Conservation (phyloP, 2,888 invertebrate species). For the Ennomos erosarius region DNA sequence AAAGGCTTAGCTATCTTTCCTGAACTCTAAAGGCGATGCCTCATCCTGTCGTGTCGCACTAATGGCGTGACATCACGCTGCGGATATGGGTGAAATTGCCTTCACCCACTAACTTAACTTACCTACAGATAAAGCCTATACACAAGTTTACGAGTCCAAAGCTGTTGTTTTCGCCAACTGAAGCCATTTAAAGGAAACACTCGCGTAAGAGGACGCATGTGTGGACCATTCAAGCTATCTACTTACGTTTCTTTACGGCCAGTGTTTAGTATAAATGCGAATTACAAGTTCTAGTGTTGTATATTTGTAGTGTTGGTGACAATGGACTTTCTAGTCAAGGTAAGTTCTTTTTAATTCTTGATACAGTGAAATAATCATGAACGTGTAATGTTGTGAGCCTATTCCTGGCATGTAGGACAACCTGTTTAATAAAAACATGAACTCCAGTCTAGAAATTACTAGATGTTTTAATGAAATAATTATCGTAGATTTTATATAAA, state of each 20-base stretch:
- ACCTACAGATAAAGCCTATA: slow-evolving; percentile 28
- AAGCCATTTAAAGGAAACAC: slow-evolving; percentile 68
- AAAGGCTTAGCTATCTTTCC: slow-evolving; percentile 7
- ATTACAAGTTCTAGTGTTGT: slow-evolving; percentile 23
- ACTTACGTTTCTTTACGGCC: slow-evolving; percentile 3
- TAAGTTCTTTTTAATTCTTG: slow-evolving; percentile 24
- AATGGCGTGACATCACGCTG: slow-evolving; percentile 72
- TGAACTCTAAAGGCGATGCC: slow-evolving; percentile 60
- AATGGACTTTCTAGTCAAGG: slow-evolving; percentile 47
- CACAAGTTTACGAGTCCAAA: slow-evolving; percentile 42
- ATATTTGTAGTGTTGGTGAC: slow-evolving; percentile 16
- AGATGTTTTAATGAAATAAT: too few species aligned
- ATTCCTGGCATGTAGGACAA: too few species aligned
- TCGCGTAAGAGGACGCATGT: slow-evolving; percentile 61
- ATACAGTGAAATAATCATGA: neutral
- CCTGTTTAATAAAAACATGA: too few species aligned
- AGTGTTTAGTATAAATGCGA: slow-evolving; percentile 23
- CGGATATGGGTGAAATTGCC: slow-evolving; percentile 78
- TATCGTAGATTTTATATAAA: too few species aligned
- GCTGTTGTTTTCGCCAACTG: slow-evolving; percentile 62
- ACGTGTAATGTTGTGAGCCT: too few species aligned
- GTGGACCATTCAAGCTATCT: slow-evolving; percentile 30
- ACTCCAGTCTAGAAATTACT: too few species aligned
- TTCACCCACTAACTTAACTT: slow-evolving; percentile 68
- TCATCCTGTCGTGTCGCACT: slow-evolving; percentile 60